Evolutionary conservation across 2,888 invertebrate species (phyloP).

Genomic region (Brenthis ino): DNA sequence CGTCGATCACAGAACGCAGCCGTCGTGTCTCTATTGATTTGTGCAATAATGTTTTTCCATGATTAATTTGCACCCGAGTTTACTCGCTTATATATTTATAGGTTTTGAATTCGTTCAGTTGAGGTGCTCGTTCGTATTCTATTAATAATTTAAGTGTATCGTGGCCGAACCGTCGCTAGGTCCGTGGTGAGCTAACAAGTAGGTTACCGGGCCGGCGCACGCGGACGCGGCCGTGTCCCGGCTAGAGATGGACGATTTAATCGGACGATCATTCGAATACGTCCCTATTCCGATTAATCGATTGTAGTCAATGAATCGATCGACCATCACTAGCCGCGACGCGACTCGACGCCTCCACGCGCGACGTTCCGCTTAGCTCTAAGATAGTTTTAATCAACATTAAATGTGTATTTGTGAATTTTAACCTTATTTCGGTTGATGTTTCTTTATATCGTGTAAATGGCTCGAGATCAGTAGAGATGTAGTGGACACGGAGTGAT

Average conservation of each 20-base stretch:
- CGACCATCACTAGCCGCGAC: conserved; percentile 26
- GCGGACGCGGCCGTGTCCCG: neutral
- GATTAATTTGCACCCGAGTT: conserved; percentile 19
- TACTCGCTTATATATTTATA: conserved; percentile 18
- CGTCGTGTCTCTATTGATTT: conserved; percentile 20
- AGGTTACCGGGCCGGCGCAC: conserved; percentile 46
- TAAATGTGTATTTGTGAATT: conserved; percentile 82
- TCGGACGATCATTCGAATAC: no score
- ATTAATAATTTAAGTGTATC: conserved; percentile 47
- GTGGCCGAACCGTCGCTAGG: conserved; percentile 73
- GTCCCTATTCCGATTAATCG: no score
- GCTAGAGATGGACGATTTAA: neutral
- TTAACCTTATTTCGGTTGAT: conserved; percentile 77
- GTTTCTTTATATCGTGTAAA: conserved; percentile 80
- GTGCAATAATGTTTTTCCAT: conserved; percentile 37
- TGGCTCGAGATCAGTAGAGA: conserved; percentile 75
- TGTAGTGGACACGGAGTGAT: conserved; percentile 77
- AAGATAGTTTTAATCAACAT: conserved; percentile 77
- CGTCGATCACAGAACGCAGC: neutral
- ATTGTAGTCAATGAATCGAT: no score
- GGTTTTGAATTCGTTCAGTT: conserved; percentile 22
- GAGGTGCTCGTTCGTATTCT: conserved; percentile 63
- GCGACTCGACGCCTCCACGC: conserved; percentile 48
- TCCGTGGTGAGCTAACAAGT: conserved; percentile 61
- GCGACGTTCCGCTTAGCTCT: conserved; percentile 58